Evolutionary conservation across 2,113 vertebrate genomes (phyloP), one percentile per base, ranked within the genome.

Genomic region (Hepsetus odoe): DNA sequence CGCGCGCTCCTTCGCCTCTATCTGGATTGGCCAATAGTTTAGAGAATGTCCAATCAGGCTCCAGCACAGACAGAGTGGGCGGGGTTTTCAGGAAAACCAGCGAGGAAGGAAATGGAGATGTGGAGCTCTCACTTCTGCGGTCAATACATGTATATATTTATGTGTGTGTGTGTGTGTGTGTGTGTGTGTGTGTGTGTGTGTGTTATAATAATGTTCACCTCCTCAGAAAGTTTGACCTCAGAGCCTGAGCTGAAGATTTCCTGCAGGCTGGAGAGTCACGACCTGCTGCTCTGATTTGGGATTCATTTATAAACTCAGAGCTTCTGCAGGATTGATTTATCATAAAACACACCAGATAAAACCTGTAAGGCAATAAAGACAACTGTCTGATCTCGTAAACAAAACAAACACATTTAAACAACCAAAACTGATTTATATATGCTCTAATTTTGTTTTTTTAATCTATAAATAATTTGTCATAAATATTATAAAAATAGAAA

Each of bases 81-180:
- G 51, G 51, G 51, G n/a, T 10, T 1, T 55, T 20, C 9, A 3
- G 18, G 49, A 53, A 53, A n/a, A 22, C 49, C 20, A 20, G 49
- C 9, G 49, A 20, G 49, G 40, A 53, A 53, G 18, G 22, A 22
- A 53, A 20, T 53, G 49, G 74, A 83, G 59, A 11, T 20, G 56
- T 75, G 89, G 80, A 81, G 85, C 84, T 86, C 82, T 78, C 82
- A 81, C 86, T 82, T 56, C 49, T 16, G 42, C 38, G 67, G 51
- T 46, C 59, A 35, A 73, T 26, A 28, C 44, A 18, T 49, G 30
- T 26, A 53, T n/a, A 78, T 64, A 53, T 71, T 71, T 71, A 71
- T 28, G 56, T n/a, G 6, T 33, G 11, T 5, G 40, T n/a, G 8
- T 11, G n/a, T n/a, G n/a, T n/a, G n/a, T n/a, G n/a, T 49, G 30